Percentiles rank a stretch among this genome's conserved stretches.
Evolutionary conservation across 2,888 invertebrate species (phyloP).

Genomic region (Trissolcus japonicus): DNA sequence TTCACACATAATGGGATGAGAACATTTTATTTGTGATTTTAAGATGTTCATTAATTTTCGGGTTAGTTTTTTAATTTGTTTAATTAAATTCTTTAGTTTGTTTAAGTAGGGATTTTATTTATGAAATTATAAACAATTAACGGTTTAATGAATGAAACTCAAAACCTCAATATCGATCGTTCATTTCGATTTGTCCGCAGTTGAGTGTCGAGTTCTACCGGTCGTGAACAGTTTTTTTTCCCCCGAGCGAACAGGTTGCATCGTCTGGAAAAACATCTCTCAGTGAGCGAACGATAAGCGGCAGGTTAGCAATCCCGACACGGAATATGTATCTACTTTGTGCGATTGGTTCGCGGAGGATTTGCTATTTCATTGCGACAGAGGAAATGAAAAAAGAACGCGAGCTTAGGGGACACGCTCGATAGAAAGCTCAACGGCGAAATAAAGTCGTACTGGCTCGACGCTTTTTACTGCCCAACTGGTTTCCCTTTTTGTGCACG

Average conservation of each 20-base stretch:
- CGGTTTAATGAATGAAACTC: constrained; percentile 12
- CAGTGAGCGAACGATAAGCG: constrained; percentile 4
- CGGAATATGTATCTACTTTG: constrained; percentile 18
- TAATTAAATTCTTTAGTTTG: too few relatives aligned
- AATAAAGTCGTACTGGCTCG: constrained; percentile 9
- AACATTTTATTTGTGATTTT: background rate
- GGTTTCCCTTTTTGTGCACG: constrained; percentile 24
- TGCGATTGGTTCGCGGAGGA: constrained; percentile 25
- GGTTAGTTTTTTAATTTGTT: too few relatives aligned
- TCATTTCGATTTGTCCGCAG: constrained; percentile 9
- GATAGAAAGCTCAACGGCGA: background rate
- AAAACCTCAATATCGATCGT: constrained; percentile 15
- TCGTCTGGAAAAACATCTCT: background rate
- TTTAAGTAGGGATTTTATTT: too few relatives aligned
- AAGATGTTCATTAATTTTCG: background rate
- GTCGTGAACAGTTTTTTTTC: constrained; percentile 6
- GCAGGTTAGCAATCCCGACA: constrained; percentile 35
- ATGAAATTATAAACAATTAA: background rate
- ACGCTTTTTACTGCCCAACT: constrained; percentile 13
- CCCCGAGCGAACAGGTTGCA: background rate
- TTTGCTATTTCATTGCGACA: constrained; percentile 3
- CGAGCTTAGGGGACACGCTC: background rate
- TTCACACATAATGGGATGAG: too few relatives aligned
- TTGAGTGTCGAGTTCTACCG: constrained; percentile 27
- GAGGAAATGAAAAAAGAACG: background rate